Conservation (phyloP, 1,140 invertebrate species). For the Hylyphantes graminicola region DNA sequence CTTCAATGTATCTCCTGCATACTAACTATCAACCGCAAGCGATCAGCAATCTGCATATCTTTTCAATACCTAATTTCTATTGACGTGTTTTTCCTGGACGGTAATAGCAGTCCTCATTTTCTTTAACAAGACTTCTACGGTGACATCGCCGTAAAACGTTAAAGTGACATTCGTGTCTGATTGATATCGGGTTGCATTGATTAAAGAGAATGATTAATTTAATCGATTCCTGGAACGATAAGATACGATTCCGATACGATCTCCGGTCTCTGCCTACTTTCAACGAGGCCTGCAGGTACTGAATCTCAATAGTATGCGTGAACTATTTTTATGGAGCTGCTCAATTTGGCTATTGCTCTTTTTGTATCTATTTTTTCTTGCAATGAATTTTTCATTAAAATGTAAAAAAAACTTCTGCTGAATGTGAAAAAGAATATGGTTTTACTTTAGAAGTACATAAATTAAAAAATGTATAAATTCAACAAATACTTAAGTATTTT, state of each 20-base stretch:
- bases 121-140: constrained; percentile 12
- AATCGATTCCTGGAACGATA: constrained; percentile 42
- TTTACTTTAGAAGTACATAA: too few species aligned
- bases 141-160: constrained; percentile 14
- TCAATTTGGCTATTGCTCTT: too few species aligned
- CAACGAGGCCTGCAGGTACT: neutral
- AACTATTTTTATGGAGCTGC: too few species aligned
- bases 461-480: too few species aligned
- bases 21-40: constrained; percentile 24
- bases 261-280: constrained; percentile 1
- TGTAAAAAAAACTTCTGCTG: too few species aligned
- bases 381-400: too few species aligned
- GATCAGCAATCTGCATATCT: constrained; percentile 4
- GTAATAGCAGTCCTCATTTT: constrained; percentile 25
- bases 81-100: constrained; percentile 1
- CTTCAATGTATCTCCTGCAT: neutral
- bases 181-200: constrained; percentile 41
- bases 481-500: too few species aligned
- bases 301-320: neutral
- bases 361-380: too few species aligned
- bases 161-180: neutral
- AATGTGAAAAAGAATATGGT: too few species aligned
- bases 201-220: constrained; percentile 19
- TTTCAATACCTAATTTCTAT: constrained; percentile 29
- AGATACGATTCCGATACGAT: constrained; percentile 36